A percentile compares a stretch with the other conserved stretches of the same genome.
Evolutionary conservation across 2,113 vertebrate species (phyloP).

Genomic region (Brienomyrus brachyistius): DNA sequence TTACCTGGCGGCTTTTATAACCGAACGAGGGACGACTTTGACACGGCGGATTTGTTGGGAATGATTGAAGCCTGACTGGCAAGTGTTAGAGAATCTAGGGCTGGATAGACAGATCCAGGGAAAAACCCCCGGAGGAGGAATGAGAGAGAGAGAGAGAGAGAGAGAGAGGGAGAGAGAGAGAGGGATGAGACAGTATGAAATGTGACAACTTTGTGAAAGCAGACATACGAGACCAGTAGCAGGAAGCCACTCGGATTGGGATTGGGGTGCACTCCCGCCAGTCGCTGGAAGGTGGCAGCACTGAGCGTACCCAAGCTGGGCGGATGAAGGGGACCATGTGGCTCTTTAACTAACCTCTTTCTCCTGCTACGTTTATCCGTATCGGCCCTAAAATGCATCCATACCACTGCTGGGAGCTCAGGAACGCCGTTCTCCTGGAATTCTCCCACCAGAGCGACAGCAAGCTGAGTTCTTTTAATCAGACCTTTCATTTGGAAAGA

Average conservation of each 20-base stretch:
- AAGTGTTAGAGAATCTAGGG: neutral
- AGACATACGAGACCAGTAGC: neutral
- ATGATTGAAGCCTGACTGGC: constrained; percentile 2
- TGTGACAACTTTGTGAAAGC: neutral
- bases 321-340: neutral
- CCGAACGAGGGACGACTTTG: neutral
- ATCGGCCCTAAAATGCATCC: no score
- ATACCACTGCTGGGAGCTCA: neutral
- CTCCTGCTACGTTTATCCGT: neutral
- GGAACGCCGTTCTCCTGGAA: neutral
- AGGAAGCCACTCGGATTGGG: neutral
- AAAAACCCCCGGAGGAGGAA: neutral
- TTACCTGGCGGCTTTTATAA: neutral
- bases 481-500: neutral
- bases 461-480: neutral
- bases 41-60: neutral
- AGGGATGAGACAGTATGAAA: neutral
- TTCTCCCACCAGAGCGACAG: neutral
- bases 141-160: neutral
- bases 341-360: neutral
- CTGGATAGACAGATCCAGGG: neutral
- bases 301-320: neutral
- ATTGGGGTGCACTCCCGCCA: neutral
- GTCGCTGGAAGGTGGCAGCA: neutral
- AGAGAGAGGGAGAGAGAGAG: neutral